phyloP scores from a whole-genome alignment of 2,888 invertebrate species.

The Spodoptera exigua region DNA sequence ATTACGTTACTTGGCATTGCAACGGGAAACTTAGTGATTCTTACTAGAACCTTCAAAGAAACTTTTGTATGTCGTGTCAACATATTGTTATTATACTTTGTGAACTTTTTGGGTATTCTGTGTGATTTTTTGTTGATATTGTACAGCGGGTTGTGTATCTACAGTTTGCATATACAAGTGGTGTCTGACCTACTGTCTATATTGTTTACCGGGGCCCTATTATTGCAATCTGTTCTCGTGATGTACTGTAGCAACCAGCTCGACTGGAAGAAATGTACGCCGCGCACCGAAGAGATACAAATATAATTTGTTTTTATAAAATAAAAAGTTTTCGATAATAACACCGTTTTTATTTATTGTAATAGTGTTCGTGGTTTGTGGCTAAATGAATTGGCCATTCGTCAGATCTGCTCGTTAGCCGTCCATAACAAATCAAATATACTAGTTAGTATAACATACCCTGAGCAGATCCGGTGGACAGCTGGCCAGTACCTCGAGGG shows the following conservation, averaged over 20 bases:
- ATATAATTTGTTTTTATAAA: constrained; percentile 5
- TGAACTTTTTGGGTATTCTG: constrained; percentile 12
- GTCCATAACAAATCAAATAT: too few relatives aligned
- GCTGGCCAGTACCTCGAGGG: constrained; percentile 88
- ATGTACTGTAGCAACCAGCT: constrained; percentile 12
- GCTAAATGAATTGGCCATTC: too few relatives aligned
- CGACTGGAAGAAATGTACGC: constrained; percentile 15
- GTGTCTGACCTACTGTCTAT: neutral
- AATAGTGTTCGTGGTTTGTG: too few relatives aligned
- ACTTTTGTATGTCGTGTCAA: constrained; percentile 4
- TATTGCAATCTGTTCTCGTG: constrained; percentile 21
- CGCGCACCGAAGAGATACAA: constrained; percentile 4
- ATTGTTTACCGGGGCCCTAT: neutral
- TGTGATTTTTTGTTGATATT: constrained; percentile 24
- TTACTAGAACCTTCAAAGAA: constrained; percentile 1
- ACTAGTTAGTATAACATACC: too few relatives aligned
- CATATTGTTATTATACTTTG: constrained; percentile 8
- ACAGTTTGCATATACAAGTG: neutral
- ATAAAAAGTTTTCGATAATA: neutral
- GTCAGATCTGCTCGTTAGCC: too few relatives aligned
- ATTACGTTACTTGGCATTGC: constrained; percentile 3
- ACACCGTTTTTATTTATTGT: too few relatives aligned
- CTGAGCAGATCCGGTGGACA: constrained; percentile 70
- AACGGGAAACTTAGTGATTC: constrained; percentile 16
- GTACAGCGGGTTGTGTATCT: constrained; percentile 14